These are phyloP conservation scores for Drosophila testacea DNA, from an alignment of 2,888 invertebrate genomes.

Conservation along the genomic window DNA sequence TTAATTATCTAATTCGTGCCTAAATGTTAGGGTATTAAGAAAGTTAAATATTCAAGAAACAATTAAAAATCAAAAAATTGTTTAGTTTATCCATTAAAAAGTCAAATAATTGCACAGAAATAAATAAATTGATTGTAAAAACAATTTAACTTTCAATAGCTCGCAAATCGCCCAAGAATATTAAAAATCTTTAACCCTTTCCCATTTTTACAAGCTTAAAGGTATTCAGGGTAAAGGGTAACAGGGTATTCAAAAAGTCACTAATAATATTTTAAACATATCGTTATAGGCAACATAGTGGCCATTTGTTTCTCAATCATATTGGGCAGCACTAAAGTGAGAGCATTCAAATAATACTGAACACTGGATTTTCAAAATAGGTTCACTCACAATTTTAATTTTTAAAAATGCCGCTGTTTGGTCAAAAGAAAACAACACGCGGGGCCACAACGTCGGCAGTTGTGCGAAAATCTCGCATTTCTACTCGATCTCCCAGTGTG, in stretches of 20 bases:
- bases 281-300: slow-evolving; percentile 4
- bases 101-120: neutral
- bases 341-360: neutral
- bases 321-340: neutral
- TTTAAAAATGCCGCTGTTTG: slow-evolving; percentile 23
- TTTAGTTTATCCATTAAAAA: neutral
- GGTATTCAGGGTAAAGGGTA: too few relatives aligned
- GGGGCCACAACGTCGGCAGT: too few relatives aligned
- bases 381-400: neutral
- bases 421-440: slow-evolving; percentile 6
- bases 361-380: neutral
- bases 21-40: neutral
- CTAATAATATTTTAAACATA: neutral
- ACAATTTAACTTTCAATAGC: too few relatives aligned
- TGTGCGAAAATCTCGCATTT: slow-evolving; percentile 12
- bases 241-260: neutral
- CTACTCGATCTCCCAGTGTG: neutral
- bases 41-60: neutral
- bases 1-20: slow-evolving; percentile 8
- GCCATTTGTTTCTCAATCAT: neutral
- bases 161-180: too few relatives aligned
- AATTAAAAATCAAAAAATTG: slow-evolving; percentile 8
- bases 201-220: too few relatives aligned
- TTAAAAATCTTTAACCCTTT: too few relatives aligned
- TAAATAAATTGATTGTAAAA: slow-evolving; percentile 15